Percentiles rank a stretch among this genome's conserved stretches.
These are phyloP conservation scores for Sinotaia quadrata DNA, from an alignment of 2,888 invertebrate genomes.

Conservation along the genomic window DNA sequence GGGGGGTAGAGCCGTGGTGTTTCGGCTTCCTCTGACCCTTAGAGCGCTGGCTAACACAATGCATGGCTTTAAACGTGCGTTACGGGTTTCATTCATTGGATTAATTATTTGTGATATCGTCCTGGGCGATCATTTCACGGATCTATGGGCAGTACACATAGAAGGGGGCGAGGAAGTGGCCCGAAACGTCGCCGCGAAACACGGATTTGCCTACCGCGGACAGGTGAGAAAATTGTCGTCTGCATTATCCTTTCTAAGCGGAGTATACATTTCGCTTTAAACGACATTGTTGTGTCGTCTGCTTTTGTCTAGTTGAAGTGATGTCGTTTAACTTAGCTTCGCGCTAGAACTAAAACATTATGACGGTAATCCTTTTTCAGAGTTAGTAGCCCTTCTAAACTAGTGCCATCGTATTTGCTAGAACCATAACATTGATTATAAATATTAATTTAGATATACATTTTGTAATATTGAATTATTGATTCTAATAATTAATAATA, in stretches of 20 bases:
- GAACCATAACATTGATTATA: too few species aligned
- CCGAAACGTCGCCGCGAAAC: slow-evolving; percentile 54
- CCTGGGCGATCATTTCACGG: slow-evolving; percentile 53
- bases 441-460: too few species aligned
- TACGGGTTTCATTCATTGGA: slow-evolving; percentile 48
- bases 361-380: too few species aligned
- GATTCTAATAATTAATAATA: too few species aligned
- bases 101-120: slow-evolving; percentile 42
- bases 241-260: too few species aligned
- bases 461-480: too few species aligned
- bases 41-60: slow-evolving; percentile 38
- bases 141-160: slow-evolving; percentile 68
- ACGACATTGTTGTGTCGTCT: too few species aligned
- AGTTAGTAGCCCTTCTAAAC: too few species aligned
- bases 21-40: slow-evolving; percentile 23
- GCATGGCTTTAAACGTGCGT: slow-evolving; percentile 46
- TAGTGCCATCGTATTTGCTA: too few species aligned
- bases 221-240: slow-evolving; percentile 48
- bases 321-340: too few species aligned
- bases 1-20: slow-evolving; percentile 26
- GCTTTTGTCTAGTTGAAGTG: too few species aligned
- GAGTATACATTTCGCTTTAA: not conserved
- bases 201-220: slow-evolving; percentile 64
- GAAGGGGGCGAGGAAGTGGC: slow-evolving; percentile 62
- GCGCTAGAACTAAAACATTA: too few species aligned